Conservation (phyloP, 1,140 invertebrate genomes). For the Paraescarpia echinospica region DNA sequence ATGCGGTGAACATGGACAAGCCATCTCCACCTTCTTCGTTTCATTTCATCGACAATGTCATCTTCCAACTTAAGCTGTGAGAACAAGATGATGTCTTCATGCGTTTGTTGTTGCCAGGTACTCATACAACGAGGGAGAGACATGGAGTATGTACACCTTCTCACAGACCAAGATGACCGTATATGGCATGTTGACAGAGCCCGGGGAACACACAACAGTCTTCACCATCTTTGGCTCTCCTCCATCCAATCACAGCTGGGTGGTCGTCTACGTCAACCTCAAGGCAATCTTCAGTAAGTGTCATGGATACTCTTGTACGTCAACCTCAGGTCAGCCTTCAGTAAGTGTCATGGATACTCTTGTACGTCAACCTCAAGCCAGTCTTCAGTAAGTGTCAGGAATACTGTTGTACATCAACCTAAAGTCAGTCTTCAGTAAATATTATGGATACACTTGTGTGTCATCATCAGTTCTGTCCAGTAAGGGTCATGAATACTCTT, state of each 20-base stretch:
- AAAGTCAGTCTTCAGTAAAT: constrained; percentile 64
- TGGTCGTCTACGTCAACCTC: constrained; percentile 82
- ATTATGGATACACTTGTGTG: background rate
- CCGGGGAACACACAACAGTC: constrained; percentile 85
- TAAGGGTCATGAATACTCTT: background rate
- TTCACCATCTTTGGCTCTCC: constrained; percentile 85
- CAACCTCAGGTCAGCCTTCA: constrained; percentile 67
- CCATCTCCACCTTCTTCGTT: no score
- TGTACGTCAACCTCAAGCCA: constrained; percentile 3
- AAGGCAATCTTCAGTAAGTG: constrained; percentile 69
- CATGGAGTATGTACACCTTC: constrained; percentile 75
- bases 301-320: background rate
- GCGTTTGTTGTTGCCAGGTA: constrained; percentile 60
- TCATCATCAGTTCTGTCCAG: background rate
- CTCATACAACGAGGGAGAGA: constrained; percentile 82
- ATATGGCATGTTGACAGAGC: constrained; percentile 87
- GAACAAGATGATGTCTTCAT: constrained; percentile 1
- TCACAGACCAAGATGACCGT: constrained; percentile 64
- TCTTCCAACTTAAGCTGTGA: background rate
- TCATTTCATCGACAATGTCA: no score
- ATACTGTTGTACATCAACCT: background rate
- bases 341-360: constrained; percentile 49
- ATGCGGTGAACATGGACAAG: no score
- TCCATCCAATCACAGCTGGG: constrained; percentile 77
- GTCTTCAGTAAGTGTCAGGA: background rate